phyloP scores from a whole-genome alignment of 2,797 vertebrate genomes.

The Champsocephalus esox region DNA sequence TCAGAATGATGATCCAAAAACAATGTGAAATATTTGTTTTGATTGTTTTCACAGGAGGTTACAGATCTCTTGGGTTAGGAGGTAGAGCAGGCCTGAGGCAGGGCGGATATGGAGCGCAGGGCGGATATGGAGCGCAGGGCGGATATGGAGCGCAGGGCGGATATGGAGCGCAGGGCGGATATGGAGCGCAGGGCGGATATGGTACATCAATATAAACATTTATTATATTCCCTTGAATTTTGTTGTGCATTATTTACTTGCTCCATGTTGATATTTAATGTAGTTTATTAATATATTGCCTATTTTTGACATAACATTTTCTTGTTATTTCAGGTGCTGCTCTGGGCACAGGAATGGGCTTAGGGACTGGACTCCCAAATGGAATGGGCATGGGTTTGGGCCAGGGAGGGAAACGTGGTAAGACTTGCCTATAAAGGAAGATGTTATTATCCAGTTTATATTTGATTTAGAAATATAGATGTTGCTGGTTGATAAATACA shows the following conservation, averaged over 20 bases:
- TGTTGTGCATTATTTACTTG: not conserved
- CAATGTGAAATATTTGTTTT: not conserved
- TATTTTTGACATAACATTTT: not conserved
- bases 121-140: slow-evolving; percentile 64
- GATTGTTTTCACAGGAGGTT: slow-evolving; percentile 61
- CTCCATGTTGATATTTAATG: not conserved
- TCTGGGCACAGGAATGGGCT: slow-evolving; percentile 67
- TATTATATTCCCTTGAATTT: too few relatives aligned
- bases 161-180: slow-evolving; percentile 56
- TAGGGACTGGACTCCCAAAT: slow-evolving; percentile 64
- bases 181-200: slow-evolving; percentile 35
- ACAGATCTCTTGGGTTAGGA: slow-evolving; percentile 72
- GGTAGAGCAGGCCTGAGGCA: slow-evolving; percentile 69
- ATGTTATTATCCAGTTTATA: too few relatives aligned
- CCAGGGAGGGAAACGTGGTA: slow-evolving; percentile 73
- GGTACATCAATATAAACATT: not conserved
- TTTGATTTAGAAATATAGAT: not conserved
- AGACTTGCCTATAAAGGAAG: slow-evolving; percentile 7
- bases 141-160: slow-evolving; percentile 55
- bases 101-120: slow-evolving; percentile 64
- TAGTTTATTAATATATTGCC: not conserved
- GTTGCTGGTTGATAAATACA: not conserved
- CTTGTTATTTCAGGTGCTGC: slow-evolving; percentile 56
- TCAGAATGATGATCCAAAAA: not conserved
- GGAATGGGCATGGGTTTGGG: slow-evolving; percentile 64